Conservation (phyloP, 2,888 invertebrate genomes). For the Pyrochroa serraticornis region DNA sequence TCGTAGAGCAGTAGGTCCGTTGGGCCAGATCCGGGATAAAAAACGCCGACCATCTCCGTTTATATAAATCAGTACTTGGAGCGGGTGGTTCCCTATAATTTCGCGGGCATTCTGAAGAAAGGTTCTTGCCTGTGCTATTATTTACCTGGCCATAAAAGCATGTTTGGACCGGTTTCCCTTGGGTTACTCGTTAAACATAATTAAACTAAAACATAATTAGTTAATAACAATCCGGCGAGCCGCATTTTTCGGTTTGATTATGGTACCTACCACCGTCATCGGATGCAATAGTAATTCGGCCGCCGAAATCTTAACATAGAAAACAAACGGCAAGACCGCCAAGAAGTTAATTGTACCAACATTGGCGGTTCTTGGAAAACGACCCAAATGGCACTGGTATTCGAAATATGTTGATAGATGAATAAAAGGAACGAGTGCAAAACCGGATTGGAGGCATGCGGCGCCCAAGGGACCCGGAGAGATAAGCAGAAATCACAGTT, state of each 20-base stretch:
- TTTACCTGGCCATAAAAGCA: slow-evolving; percentile 30
- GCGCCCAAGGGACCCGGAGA: slow-evolving; percentile 20
- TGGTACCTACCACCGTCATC: not conserved
- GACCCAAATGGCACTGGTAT: not conserved
- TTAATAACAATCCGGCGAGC: slow-evolving; percentile 43
- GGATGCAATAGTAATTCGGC: not conserved
- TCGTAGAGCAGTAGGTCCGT: not conserved
- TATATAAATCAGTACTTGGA: slow-evolving; percentile 10
- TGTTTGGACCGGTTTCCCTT: slow-evolving; percentile 32
- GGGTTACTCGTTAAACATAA: slow-evolving; percentile 46
- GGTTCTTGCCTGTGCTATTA: slow-evolving; percentile 28
- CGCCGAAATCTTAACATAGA: slow-evolving; percentile 1
- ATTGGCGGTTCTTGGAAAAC: too few relatives aligned
- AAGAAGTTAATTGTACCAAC: too few relatives aligned
- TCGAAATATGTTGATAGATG: slow-evolving; percentile 8
- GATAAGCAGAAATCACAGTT: slow-evolving; percentile 45
- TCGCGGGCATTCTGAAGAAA: slow-evolving; percentile 30
- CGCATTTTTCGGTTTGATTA: slow-evolving; percentile 19
- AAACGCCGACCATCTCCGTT: not conserved
- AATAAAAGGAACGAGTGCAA: slow-evolving; percentile 48
- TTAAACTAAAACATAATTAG: slow-evolving; percentile 49
- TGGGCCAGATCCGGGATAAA: slow-evolving; percentile 4
- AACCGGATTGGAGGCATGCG: slow-evolving; percentile 18
- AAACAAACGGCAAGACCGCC: not conserved
- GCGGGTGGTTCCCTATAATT: slow-evolving; percentile 29